Conservation (phyloP, 2,113 vertebrate genomes). For the Heliornis fulica region DNA sequence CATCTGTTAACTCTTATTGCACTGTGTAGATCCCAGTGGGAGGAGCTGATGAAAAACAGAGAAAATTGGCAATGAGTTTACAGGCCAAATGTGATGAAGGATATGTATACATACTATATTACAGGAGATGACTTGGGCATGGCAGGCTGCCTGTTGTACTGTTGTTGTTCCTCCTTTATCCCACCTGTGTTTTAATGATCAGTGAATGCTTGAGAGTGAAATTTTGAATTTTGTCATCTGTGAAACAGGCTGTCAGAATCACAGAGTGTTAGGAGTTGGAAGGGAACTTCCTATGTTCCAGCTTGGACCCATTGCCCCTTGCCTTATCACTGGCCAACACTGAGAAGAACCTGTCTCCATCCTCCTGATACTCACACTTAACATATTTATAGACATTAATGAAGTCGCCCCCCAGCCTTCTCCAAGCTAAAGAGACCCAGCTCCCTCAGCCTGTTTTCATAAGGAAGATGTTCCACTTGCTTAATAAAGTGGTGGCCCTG, state of each 20-base stretch:
- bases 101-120: neutral
- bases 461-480: too few species aligned
- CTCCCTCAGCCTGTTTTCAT: too few species aligned
- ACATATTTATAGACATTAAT: too few species aligned
- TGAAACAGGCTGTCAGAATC: neutral
- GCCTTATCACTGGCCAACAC: too few species aligned
- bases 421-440: too few species aligned
- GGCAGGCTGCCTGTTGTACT: neutral
- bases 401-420: too few species aligned
- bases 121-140: neutral
- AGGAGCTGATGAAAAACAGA: neutral
- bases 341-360: too few species aligned
- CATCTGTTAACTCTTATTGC: conserved; percentile 20
- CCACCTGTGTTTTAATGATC: neutral
- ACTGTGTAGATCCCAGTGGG: neutral
- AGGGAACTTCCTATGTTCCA: too few species aligned
- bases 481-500: too few species aligned
- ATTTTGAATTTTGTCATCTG: neutral
- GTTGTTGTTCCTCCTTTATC: neutral
- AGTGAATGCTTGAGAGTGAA: neutral
- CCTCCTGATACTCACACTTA: too few species aligned
- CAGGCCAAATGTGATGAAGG: neutral
- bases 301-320: too few species aligned
- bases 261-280: too few species aligned
- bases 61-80: neutral